Evolutionary conservation across 2,113 vertebrate species (phyloP), one percentile per base, ranked within the genome.

Genomic region (Seriola rivoliana): DNA sequence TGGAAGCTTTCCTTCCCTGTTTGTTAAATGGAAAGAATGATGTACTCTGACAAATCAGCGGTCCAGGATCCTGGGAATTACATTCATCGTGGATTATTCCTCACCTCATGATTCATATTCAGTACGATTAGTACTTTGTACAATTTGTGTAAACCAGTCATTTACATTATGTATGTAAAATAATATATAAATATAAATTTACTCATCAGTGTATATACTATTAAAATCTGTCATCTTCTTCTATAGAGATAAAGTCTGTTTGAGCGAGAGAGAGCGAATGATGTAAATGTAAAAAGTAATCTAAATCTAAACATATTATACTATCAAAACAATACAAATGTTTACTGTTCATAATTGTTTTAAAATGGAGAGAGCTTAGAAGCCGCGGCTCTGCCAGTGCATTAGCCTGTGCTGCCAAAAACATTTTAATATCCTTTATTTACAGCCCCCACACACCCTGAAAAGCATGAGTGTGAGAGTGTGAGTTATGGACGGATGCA

Each of bases 391-490:
- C 71, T 74, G 80, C 58, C 69, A 55, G 50, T 4, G 29, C 57
- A 44, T 58, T 44, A 65, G 16, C 14, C 7, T 66, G 13, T 64
- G 79, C 85, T 85, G 88, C 88, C 85, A 88, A 80, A 73, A 80
- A 75, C 71, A 84, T 81, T 88, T 87, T 60, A 88, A 87, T 87
- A 81, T 57, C 62, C 60, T 83, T 73, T 82, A 85, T 89, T 91
- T 90, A 89, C 84, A 81, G 85, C 81, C 63, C 72, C 54, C 54
- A 78, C 74, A 79, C 82, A 71, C 44, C 66, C n/a, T 84, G 25
- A 54, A 4, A 25, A 42, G 74, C 80, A 69, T 46, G 84, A 55
- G 64, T 34, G 63, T 40, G 59, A 34, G 44, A 17, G 58, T 36
- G 81, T 16, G 75, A 40, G 74, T 65, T 77, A 66, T 59, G 40